A percentile compares a stretch with the other conserved stretches of the same genome.
These are phyloP conservation scores for Notospermus geniculatus DNA, from an alignment of 1,140 invertebrate species.

Conservation along the genomic window DNA sequence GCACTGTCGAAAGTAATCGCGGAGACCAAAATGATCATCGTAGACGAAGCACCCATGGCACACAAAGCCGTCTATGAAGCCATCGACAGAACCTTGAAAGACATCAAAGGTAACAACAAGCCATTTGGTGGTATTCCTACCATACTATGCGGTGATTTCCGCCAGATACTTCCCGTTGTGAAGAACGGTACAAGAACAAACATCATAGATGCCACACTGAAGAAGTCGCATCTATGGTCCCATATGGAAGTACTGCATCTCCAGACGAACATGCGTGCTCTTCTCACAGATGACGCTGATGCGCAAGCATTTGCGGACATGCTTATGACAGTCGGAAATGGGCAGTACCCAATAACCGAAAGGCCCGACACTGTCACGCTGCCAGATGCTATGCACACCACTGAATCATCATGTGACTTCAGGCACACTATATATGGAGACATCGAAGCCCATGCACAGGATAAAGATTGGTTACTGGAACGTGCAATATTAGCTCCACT, in stretches of 20 bases:
- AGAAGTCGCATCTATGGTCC: not conserved
- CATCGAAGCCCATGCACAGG: constrained; percentile 18
- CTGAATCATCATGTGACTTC: constrained; percentile 14
- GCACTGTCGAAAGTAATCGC: too few relatives aligned
- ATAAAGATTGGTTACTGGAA: constrained; percentile 15
- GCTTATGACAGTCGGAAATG: not conserved
- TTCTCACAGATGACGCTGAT: not conserved
- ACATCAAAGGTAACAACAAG: not conserved
- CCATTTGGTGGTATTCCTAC: not conserved
- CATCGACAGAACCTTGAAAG: not conserved
- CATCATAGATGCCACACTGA: not conserved
- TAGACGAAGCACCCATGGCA: too few relatives aligned
- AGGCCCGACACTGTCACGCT: not conserved
- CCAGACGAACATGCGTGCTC: not conserved
- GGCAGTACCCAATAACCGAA: not conserved
- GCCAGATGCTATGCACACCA: not conserved
- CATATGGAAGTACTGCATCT: not conserved
- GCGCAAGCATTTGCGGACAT: not conserved
- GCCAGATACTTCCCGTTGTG: not conserved
- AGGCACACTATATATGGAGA: constrained; percentile 10
- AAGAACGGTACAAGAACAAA: not conserved
- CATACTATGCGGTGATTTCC: not conserved
- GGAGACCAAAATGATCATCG: too few relatives aligned
- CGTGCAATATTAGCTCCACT: constrained; percentile 19
- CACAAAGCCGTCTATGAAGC: not conserved